Evolutionary conservation across 2,888 invertebrate species (phyloP), one percentile per base, ranked within the genome.

Genomic region (Stramonita haemastoma): DNA sequence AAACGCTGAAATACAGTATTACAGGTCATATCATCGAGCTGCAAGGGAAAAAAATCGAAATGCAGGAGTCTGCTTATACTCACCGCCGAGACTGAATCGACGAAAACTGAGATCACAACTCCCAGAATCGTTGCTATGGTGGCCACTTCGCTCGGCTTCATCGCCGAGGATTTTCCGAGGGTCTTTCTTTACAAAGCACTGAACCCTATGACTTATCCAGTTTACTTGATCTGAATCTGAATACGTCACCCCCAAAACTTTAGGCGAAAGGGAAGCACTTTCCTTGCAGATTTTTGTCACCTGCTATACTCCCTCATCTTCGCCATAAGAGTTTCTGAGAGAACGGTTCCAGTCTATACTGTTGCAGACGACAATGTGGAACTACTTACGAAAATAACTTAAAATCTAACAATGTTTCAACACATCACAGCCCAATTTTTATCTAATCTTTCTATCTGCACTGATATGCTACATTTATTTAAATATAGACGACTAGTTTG

Each of bases 51-150:
- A n/a, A 46, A 46, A 46, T 46, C 46, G 46, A 46, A 46, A 46
- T 46, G 46, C 46, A 46, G 2, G 46, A 46, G 46, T 46, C 46
- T 46, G 46, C 46, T 5, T 46, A 91, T 89, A 92, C 92, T 92
- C 90, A 92, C 92, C 87, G 92, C 92, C 81, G 91, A 91, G 34
- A 91, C 91, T 26, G 90, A 77, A 88, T 92, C 91, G 90, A 92
- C 86, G 88, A 89, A 90, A 73, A 91, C 89, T 66, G 89, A 89
- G 83, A 91, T 87, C 66, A 89, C 87, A 29, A 92, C 86, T 73
- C 91, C 90, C 81, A 92, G 85, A 85, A 91, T 56, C 86, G 90
- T 88, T 84, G 91, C 87, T 89, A 92, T 83, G 60, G 89, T 70
- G 66, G 85, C 57, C 34, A 83, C 56, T 77, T 89, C 89, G 60